Conservation (phyloP, 2,888 invertebrate genomes). For the Colletes collaris region DNA sequence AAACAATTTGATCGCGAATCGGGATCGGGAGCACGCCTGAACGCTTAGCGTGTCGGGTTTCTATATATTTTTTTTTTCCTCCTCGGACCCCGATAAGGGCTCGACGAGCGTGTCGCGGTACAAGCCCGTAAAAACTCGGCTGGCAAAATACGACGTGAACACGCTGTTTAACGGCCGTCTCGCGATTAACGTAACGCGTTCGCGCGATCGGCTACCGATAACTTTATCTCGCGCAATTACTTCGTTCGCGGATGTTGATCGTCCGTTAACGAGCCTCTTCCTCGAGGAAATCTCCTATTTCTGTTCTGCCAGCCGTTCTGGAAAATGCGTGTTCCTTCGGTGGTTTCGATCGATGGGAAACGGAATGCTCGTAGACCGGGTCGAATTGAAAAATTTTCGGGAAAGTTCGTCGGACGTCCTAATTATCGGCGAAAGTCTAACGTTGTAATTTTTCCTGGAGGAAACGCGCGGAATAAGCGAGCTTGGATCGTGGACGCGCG, state of each 20-base stretch:
- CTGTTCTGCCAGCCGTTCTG: neutral
- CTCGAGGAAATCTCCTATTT: constrained; percentile 24
- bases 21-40: constrained; percentile 22
- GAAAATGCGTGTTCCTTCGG: too few species aligned
- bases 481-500: neutral
- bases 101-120: constrained; percentile 59
- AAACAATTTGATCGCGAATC: constrained; percentile 48
- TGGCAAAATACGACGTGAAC: constrained; percentile 56
- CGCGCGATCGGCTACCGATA: constrained; percentile 76
- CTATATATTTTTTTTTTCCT: constrained; percentile 30
- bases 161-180: constrained; percentile 61
- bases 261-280: constrained; percentile 75
- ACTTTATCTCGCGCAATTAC: constrained; percentile 76
- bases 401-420: neutral
- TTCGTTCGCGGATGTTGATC: constrained; percentile 75
- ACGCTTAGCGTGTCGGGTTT: constrained; percentile 53
- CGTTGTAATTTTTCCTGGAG: constrained; percentile 30
- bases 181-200: constrained; percentile 74
- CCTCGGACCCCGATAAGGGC: constrained; percentile 45
- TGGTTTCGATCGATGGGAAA: too few species aligned
- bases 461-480: neutral
- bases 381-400: too few species aligned
- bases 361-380: too few species aligned
- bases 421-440: constrained; percentile 31
- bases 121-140: constrained; percentile 55